Evolutionary conservation across 1,140 invertebrate genomes (phyloP).

Genomic region (Diachasma alloeum): DNA sequence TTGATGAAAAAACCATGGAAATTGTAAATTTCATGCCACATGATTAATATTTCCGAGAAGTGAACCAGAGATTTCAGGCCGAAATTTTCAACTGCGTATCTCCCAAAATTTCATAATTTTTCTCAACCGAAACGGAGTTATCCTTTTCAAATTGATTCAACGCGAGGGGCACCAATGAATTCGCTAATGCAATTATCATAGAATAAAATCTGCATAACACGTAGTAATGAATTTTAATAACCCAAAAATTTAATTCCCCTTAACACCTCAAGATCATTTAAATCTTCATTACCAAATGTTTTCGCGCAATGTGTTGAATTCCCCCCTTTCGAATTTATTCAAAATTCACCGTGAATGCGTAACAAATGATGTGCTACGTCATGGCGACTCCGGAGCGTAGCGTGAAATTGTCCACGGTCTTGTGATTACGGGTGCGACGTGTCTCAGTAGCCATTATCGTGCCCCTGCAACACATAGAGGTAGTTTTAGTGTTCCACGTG

Average conservation of each 20-base stretch:
- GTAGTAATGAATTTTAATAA: neutral
- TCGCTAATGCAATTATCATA: neutral
- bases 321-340: neutral
- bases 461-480: neutral
- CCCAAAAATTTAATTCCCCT: neutral
- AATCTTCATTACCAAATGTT: neutral
- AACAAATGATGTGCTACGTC: conserved; percentile 38
- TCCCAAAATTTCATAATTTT: too few species aligned
- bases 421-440: conserved; percentile 31
- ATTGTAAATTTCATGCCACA: too few species aligned
- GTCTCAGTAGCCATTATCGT: conserved; percentile 29
- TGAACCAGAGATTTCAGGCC: too few species aligned
- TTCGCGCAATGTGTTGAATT: neutral
- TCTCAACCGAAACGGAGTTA: too few species aligned
- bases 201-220: neutral
- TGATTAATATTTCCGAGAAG: too few species aligned
- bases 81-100: too few species aligned
- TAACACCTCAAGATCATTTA: neutral
- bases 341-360: conserved; percentile 29
- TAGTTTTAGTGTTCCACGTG: conserved; percentile 21
- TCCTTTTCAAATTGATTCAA: too few species aligned
- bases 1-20: too few species aligned
- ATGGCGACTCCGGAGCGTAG: conserved; percentile 27
- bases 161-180: too few species aligned
- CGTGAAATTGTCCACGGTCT: conserved; percentile 40